Conservation (phyloP, 2,797 vertebrate species). For the Aselliscus stoliczkanus region DNA sequence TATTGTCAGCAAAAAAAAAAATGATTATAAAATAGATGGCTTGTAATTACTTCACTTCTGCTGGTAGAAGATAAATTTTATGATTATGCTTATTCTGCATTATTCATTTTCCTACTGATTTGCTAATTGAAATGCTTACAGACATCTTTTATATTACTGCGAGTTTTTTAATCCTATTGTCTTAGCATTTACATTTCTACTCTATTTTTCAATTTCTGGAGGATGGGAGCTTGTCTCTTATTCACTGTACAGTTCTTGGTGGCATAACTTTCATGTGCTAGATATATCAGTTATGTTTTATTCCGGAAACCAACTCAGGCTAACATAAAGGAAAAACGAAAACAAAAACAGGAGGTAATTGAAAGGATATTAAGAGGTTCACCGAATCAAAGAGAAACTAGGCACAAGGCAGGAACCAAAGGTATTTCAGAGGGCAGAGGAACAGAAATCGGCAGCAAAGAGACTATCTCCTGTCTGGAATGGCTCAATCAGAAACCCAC, state of each 20-base stretch:
- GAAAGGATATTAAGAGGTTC: not conserved
- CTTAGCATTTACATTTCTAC: not conserved
- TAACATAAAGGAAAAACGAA: not conserved
- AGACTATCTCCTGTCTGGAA: not conserved
- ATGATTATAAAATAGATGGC: not conserved
- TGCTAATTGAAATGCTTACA: not conserved
- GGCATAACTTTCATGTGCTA: not conserved
- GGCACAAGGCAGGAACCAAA: not conserved
- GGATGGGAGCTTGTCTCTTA: not conserved
- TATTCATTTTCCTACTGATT: not conserved
- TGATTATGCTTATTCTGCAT: not conserved
- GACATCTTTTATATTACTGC: not conserved
- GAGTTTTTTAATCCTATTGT: not conserved
- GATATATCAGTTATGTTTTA: not conserved
- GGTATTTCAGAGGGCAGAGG: not conserved
- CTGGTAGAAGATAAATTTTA: not conserved
- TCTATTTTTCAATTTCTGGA: not conserved
- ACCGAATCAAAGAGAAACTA: not conserved
- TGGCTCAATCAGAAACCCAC: fast-evolving
- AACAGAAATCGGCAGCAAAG: not conserved
- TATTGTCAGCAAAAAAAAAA: not conserved
- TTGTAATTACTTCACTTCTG: not conserved
- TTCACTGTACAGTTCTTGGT: not conserved
- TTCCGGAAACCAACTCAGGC: not conserved
- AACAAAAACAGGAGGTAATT: not conserved